phyloP scores from a whole-genome alignment of 2,113 vertebrate genomes.

The Chionomys nivalis region DNA sequence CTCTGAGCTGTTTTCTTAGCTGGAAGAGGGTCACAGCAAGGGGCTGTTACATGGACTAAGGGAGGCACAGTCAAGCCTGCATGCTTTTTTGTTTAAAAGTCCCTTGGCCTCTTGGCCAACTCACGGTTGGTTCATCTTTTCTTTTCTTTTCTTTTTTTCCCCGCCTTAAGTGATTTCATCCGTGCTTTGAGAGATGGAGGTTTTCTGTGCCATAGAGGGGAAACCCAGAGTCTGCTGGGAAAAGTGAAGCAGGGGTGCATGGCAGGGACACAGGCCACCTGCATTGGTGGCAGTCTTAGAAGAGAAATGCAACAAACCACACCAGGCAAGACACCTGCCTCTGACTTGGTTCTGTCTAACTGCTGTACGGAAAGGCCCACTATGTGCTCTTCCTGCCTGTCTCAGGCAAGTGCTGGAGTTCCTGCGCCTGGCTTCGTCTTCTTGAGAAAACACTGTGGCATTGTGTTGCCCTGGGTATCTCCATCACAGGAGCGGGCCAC shows the following conservation, averaged over 20 bases:
- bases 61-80: accelerated
- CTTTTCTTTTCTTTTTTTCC: no score
- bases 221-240: neutral
- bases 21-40: neutral
- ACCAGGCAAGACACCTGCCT: neutral
- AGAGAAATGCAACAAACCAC: neutral
- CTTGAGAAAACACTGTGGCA: neutral
- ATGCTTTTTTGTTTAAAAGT: neutral
- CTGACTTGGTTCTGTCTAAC: neutral
- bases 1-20: neutral
- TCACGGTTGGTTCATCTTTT: neutral
- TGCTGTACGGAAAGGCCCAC: neutral
- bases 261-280: neutral
- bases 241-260: neutral
- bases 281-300: neutral
- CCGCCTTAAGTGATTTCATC: neutral
- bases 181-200: neutral
- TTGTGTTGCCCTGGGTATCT: neutral
- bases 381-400: neutral
- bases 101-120: neutral
- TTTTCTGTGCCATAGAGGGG: neutral
- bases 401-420: neutral
- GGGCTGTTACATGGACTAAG: neutral
- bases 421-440: neutral
- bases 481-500: neutral